Evolutionary conservation across 2,888 invertebrate genomes (phyloP).

Genomic region (Nomada fucata): DNA sequence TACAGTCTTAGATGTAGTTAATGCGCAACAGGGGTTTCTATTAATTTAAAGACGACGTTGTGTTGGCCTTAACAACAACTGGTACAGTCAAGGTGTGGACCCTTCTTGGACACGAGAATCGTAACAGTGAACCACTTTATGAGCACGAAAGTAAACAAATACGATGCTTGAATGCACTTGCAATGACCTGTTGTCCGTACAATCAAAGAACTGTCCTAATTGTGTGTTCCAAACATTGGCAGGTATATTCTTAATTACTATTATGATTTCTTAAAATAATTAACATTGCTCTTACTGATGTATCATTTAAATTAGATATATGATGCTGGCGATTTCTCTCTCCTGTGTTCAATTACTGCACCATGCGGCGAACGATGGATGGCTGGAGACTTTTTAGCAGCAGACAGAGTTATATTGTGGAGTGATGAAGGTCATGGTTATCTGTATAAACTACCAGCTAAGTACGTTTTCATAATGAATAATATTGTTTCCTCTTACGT

Average conservation of each 20-base stretch:
- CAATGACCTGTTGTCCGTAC: slow-evolving; percentile 96
- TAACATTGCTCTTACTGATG: slow-evolving; percentile 7
- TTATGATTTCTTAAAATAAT: slow-evolving; percentile 2
- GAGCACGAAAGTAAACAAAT: slow-evolving; percentile 99
- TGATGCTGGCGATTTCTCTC: slow-evolving; percentile 96
- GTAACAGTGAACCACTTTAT: slow-evolving; percentile 94
- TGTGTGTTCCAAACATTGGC: slow-evolving; percentile 98
- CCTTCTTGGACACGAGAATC: slow-evolving; percentile 93
- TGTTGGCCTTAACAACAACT: slow-evolving; percentile 96
- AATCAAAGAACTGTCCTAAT: slow-evolving; percentile 98
- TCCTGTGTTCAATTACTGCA: slow-evolving; percentile 96
- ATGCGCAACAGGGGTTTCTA: slow-evolving; percentile 69
- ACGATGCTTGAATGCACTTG: slow-evolving; percentile 96
- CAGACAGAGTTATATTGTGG: slow-evolving; percentile 97
- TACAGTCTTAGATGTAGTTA: slow-evolving; percentile 65
- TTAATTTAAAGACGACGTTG: slow-evolving; percentile 94
- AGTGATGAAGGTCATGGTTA: slow-evolving; percentile 98
- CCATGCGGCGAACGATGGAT: slow-evolving; percentile 96
- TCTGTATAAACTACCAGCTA: slow-evolving; percentile 97
- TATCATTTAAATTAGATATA: slow-evolving; percentile 86
- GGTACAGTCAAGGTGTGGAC: slow-evolving; percentile 99
- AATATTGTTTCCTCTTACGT: slow-evolving; percentile 28
- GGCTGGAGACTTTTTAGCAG: slow-evolving; percentile 96
- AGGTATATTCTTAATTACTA: slow-evolving; percentile 85
- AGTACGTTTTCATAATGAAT: slow-evolving; percentile 87